Evolutionary conservation across 2,113 vertebrate species (phyloP).

Genomic region (Nycticorax nycticorax): DNA sequence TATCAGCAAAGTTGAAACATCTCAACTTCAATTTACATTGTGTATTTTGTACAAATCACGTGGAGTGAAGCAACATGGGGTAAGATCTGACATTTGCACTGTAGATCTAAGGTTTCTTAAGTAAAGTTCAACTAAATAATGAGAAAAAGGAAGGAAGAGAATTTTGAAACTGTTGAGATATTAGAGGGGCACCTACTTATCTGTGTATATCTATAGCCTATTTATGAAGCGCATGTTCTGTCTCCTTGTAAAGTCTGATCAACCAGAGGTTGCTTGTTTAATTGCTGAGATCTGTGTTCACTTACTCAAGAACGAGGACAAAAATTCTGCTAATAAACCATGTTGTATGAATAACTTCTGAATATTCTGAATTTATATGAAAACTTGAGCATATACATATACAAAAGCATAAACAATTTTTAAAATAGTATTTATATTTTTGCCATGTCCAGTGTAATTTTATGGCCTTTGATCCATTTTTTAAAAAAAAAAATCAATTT

Average conservation of each 20-base stretch:
- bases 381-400: neutral
- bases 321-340: neutral
- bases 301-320: neutral
- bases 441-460: neutral
- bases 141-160: neutral
- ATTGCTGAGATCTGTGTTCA: neutral
- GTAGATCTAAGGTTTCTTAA: slow-evolving; percentile 1
- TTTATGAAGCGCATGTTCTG: neutral
- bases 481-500: neutral
- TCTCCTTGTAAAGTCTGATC: neutral
- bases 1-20: neutral
- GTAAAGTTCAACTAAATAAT: neutral
- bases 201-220: neutral
- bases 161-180: neutral
- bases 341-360: neutral
- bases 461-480: neutral
- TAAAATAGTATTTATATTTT: neutral
- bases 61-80: neutral
- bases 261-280: neutral
- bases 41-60: neutral
- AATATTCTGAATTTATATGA: neutral
- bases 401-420: neutral
- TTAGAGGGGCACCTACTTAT: neutral
- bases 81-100: neutral
- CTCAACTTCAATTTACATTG: neutral